Percentiles rank a stretch among this genome's conserved stretches.
Conservation (phyloP, 2,797 vertebrate genomes). For the Pagetopsis macropterus region DNA sequence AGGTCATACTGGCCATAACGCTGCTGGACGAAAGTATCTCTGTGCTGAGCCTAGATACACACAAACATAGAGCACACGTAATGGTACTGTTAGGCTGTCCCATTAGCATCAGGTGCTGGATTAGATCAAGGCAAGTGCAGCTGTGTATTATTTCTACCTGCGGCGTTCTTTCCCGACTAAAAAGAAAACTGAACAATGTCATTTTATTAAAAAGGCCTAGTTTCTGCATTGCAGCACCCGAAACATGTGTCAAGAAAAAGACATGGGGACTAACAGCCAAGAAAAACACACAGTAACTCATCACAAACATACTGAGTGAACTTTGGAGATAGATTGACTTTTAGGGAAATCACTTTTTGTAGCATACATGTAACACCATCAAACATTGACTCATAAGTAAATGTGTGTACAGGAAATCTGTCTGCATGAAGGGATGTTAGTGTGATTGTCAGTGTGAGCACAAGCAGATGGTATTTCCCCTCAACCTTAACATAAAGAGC, state of each 20-base stretch:
- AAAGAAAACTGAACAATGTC: conserved; percentile 9
- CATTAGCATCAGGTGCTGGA: not conserved
- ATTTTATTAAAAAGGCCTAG: conserved; percentile 16
- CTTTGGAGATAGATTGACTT: not conserved
- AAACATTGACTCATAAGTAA: conserved; percentile 2
- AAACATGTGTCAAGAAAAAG: conserved; percentile 37
- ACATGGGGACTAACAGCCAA: conserved; percentile 30
- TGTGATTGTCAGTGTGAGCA: conserved; percentile 62
- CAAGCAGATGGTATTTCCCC: conserved; percentile 75
- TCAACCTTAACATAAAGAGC: conserved; percentile 78
- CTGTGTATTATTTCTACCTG: not conserved
- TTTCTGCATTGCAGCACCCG: conserved; percentile 26
- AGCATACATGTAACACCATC: not conserved
- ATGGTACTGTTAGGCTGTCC: not conserved
- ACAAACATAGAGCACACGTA: conserved; percentile 25
- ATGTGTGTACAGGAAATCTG: conserved; percentile 57
- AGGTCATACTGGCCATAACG: conserved; percentile 96
- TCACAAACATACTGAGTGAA: conserved; percentile 15
- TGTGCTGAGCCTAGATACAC: conserved; percentile 88
- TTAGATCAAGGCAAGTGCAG: not conserved
- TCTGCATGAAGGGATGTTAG: conserved; percentile 52
- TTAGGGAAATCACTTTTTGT: not conserved
- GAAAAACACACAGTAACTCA: conserved; percentile 41
- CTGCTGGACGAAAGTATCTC: conserved; percentile 93
- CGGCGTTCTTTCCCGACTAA: conserved; percentile 15